These are phyloP conservation scores for Platorchestia sp. DNA, from an alignment of 1,140 invertebrate species.

Conservation along the genomic window DNA sequence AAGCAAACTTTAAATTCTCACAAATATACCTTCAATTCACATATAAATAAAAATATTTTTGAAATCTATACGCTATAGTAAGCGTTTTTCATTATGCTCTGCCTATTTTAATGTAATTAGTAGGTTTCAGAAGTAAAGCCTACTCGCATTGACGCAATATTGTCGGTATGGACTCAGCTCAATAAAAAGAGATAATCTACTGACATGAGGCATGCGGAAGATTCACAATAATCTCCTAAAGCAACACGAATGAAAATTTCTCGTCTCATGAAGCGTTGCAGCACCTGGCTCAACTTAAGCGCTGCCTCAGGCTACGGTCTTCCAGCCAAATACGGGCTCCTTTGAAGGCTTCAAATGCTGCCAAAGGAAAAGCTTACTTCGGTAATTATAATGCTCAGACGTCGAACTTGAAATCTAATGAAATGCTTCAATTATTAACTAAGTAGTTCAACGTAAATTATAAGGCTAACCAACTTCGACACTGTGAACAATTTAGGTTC, in stretches of 20 bases:
- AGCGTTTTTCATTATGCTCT: no score
- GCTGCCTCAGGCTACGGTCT: neutral
- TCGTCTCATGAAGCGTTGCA: neutral
- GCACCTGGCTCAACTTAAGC: neutral
- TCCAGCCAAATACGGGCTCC: neutral
- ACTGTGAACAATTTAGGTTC: no score
- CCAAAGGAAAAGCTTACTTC: neutral
- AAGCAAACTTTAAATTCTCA: no score
- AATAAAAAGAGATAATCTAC: neutral
- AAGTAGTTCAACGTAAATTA: neutral
- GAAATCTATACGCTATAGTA: no score
- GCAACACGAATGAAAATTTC: neutral
- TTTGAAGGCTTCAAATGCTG: neutral
- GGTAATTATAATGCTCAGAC: neutral
- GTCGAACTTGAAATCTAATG: neutral
- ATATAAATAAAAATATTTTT: no score
- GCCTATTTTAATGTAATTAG: no score
- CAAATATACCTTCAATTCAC: no score
- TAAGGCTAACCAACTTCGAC: neutral
- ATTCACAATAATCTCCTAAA: neutral
- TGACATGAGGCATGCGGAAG: neutral
- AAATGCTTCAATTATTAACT: neutral
- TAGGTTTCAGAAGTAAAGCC: no score
- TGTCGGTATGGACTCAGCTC: neutral
- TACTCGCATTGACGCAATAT: no score